Base-by-base conservation (phyloP, 2,888 invertebrate species). In the Drosophila histrio region DNA sequence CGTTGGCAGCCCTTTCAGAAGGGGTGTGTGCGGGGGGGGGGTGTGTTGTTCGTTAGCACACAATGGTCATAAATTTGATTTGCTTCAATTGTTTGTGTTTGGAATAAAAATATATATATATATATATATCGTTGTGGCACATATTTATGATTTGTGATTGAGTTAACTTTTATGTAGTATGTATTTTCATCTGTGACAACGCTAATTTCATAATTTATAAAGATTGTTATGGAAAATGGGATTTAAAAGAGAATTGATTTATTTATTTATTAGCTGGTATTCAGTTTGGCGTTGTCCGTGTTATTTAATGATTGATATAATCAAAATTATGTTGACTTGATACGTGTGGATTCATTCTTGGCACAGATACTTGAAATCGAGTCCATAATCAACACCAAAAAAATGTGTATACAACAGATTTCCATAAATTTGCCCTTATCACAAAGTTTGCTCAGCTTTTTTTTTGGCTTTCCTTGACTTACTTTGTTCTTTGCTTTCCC, bases 41-140 rank as follows among this genome's bases (percentile, higher is more conserved):
- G 19, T 8, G 15, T 26, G 21, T 21, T 30, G 13, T 36, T 65
- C 44, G 57, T 59, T 54, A 52, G 62, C 74, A 62, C 38, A 67
- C 71, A 60, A 61, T 63, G 50, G 58, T 43, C 56, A 50, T 62
- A 67, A 79, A 79, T 83, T 84, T 62, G 64, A 84, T 82, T 79
- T 72, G 39, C 43, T 53, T 15, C 62, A 39, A 69, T 59, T 71
- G 64, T 70, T 71, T 71, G 58, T 19, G 39, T 3, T 5, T 15
- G 2, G 22, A 53, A 43, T 41, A 52, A 53, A 44, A 62, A n/a
- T n/a, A n/a, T n/a, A n/a, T n/a, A n/a, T n/a, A n/a, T n/a, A n/a
- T n/a, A n/a, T n/a, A n/a, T 50, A 53, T 58, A 52, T 17, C 26
- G 28, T 17, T 41, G 26, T 28, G 21, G 3, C 15, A 47, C n/a